Base-by-base conservation (phyloP, 1,140 invertebrate genomes). In the Drosophila nigrodunni region DNA sequence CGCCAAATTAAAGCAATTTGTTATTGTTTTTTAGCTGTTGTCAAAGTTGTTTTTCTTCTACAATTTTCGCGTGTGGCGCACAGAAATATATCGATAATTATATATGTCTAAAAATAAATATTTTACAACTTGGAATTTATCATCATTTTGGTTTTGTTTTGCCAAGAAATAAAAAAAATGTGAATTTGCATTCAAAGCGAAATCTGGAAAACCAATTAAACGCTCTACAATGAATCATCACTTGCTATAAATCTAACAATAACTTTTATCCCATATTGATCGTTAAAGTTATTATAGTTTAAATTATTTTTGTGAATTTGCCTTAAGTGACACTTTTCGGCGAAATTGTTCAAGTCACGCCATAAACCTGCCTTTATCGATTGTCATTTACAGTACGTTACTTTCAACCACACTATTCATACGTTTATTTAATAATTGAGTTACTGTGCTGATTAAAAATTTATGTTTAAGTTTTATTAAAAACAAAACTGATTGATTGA, bases 1-100 rank as follows among this genome's bases (percentile, higher is more conserved):
- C 39, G 78, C 70, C 75, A 86, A 86, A 86, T 78, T 81, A 75
- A 86, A 62, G 78, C 75, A 81, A 86, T 81, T 86, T 86, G 80
- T 71, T 76, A 67, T 44, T 61, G 69, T 69, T 58, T 34, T 30
- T 61, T 58, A 75, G 37, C 57, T 59, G 50, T 55, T 77, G 59
- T 39, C 46, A 30, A 30, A 30, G 54, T 30, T 49, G 73, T 61
- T 62, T 34, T 15, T 37, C 34, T 72, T 50, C 61, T 7, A 13
- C 55, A 49, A 39, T 34, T 30, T 34, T 41, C 62, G 57, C 43
- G 59, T 62, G 59, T 52, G 35, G 43, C 11, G 13, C 43, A 57
- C 46, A 15, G 34, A 49, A 75, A 65, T 71, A 72, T 71, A 72
- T 71, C 50, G 50, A 75, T 65, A 74, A 75, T 74, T 55, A 60